phyloP scores from a whole-genome alignment of 1,140 invertebrate genomes.

The Hirudo medicinalis region DNA sequence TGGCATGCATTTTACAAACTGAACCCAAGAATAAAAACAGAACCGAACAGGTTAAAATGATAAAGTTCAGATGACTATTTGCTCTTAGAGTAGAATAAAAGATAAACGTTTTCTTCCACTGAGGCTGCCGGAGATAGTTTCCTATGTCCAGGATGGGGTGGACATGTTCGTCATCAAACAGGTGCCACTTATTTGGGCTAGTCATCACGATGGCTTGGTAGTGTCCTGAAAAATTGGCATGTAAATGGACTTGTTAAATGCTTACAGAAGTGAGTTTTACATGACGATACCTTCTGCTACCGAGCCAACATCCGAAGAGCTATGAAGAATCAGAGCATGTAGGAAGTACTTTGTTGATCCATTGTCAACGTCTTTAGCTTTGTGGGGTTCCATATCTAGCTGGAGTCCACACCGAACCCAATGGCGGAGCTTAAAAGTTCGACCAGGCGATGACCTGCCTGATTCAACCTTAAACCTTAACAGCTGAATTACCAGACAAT shows the following conservation, averaged over 20 bases:
- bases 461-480: neutral
- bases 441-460: neutral
- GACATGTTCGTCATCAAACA: neutral
- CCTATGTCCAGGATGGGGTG: neutral
- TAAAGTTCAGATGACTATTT: neutral
- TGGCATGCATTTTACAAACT: neutral
- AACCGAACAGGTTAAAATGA: neutral
- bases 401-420: neutral
- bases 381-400: neutral
- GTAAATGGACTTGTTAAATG: neutral
- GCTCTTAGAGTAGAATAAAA: neutral
- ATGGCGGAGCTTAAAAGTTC: neutral
- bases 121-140: neutral
- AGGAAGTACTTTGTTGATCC: neutral
- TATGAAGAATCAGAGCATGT: neutral
- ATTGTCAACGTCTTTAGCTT: neutral
- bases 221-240: neutral
- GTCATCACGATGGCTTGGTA: neutral
- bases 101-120: conserved; percentile 2
- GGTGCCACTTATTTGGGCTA: neutral
- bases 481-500: neutral
- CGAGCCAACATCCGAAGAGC: neutral
- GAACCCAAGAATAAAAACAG: neutral
- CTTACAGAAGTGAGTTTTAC: neutral
- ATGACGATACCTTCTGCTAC: neutral